Evolutionary conservation across 2,113 vertebrate genomes (phyloP), one percentile per base, ranked within the genome.

Genomic region (Onychostoma macrolepis): DNA sequence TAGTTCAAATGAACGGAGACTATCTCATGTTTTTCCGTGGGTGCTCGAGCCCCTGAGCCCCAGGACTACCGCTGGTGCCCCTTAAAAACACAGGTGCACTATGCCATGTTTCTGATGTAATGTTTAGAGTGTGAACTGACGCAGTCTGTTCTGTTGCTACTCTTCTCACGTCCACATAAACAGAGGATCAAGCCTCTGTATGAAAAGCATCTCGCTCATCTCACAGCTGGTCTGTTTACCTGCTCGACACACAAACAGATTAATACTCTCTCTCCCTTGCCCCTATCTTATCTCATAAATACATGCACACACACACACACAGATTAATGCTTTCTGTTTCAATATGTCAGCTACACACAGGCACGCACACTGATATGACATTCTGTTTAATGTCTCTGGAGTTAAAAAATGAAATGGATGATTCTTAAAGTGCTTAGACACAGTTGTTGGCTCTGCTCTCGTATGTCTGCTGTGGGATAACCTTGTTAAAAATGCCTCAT

Each of bases 111-210:
- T 84, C 45, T 74, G 82, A 84, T 56, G 69, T 53, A 84, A 75
- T 4, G 33, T 84, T 58, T 41, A 36, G 33, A 83, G 26, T 53
- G 65, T 69, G 28, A 48, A 26, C 45, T 75, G 83, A 74, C 30
- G 19, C 82, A 84, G 11, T 26, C 24, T 17, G 11, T 53, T 75
- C 83, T 74, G 33, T 84, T 84, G 83, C 83, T 74, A 84, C 83
- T 36, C 83, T 74, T 84, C 83, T 75, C 82, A 74, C 82, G 82
- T 84, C 82, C 69, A 74, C 28, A 84, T 56, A 53, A 84, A 84
- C 83, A 74, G 50, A 41, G 24, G 69, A 84, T 84, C 82, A 74
- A 74, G 83, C 28, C 24, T 56, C 48, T 48, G 67, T 84, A 84
- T 56, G 50, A 74, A 84, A 84, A 26, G 67, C 83, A 84, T 84